Evolutionary conservation across 2,888 invertebrate genomes (phyloP), one percentile per base, ranked within the genome.

Genomic region (Eupithecia subumbrata): DNA sequence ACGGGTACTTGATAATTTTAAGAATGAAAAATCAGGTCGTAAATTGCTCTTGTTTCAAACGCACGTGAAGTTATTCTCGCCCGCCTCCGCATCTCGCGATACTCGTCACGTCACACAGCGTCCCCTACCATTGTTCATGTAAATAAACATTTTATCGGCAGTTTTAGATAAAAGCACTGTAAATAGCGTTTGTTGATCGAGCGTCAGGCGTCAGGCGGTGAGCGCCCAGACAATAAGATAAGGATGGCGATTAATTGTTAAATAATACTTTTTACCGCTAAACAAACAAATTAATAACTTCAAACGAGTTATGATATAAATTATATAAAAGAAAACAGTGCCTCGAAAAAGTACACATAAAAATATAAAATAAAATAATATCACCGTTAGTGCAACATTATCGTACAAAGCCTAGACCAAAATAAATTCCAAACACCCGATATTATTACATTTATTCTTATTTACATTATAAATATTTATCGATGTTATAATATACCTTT

Each of bases 341-440:
- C 90, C 91, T 91, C 88, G 81, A 66, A 76, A 76, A 83, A 87
- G 82, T 85, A 85, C 83, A 87, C 86, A 78, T 76, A 81, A 74
- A 79, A 76, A 76, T 16, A 76, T 82, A 74, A 81, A 77, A 78
- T 78, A 73, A 82, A 83, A 87, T 84, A 88, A 84, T 83, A 83
- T 86, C 89, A 91, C 90, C 86, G 79, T 90, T 91, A 93, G 91
- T 92, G 88, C 92, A 93, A 93, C 91, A 83, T 86, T 79, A 91
- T 89, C 92, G 94, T 93, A 94, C 94, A 94, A 94, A 92, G 88
- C 90, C 90, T 88, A 94, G 93, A 94, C 94, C 94, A 94, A 93
- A 92, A 91, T 86, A 83, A 85, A 86, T 87, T 89, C 91, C 91
- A 92, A 92, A 92, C 91, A 87, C 84, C 86, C 76, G 48, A 69